Evolutionary conservation across 2,797 vertebrate genomes (phyloP).

Genomic region (Sardinella longiceps): DNA sequence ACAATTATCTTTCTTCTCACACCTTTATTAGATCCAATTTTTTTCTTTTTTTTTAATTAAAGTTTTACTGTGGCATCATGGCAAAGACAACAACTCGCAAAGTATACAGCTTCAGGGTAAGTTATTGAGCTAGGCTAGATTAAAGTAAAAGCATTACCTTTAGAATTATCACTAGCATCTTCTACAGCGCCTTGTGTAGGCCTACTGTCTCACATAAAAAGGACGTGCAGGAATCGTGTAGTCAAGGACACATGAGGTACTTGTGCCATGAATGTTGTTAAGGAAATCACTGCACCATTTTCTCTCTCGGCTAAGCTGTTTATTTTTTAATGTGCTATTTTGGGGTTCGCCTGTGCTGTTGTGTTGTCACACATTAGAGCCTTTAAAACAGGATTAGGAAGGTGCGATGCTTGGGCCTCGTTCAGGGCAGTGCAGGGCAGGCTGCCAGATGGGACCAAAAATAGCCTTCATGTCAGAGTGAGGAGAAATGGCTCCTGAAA

Average conservation of each 20-base stretch:
- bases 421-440: slow-evolving; percentile 47
- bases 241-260: background rate
- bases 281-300: background rate
- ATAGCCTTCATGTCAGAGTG: background rate
- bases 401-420: slow-evolving; percentile 50
- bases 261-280: background rate
- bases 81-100: background rate
- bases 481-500: slow-evolving; percentile 13
- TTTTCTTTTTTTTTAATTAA: too few relatives aligned
- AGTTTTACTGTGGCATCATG: background rate
- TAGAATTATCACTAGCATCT: background rate
- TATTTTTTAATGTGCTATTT: slow-evolving; percentile 52
- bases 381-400: slow-evolving; percentile 55
- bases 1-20: background rate
- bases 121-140: background rate
- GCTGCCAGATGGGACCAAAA: slow-evolving; percentile 7
- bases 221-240: background rate
- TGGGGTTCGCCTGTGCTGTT: slow-evolving; percentile 47
- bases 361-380: slow-evolving; percentile 53
- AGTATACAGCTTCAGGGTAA: too few relatives aligned
- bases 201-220: background rate
- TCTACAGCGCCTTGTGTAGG: background rate
- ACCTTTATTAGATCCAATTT: background rate
- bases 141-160: background rate
- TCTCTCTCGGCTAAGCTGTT: slow-evolving; percentile 21